Conservation (phyloP, 2,797 vertebrate genomes). For the Sebastes cheni region DNA sequence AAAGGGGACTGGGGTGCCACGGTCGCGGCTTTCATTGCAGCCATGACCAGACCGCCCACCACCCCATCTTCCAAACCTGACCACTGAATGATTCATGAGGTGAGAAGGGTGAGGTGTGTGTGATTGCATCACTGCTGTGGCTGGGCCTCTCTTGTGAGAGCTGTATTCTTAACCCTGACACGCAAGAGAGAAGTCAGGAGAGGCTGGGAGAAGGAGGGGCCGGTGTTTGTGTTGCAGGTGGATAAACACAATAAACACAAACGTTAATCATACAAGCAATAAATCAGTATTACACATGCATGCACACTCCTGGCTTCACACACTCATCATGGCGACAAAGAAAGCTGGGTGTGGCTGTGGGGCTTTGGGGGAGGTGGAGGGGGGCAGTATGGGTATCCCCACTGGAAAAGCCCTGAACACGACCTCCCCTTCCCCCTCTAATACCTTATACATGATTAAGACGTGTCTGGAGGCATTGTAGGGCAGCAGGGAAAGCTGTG, state of each 20-base stretch:
- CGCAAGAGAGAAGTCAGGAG: background rate
- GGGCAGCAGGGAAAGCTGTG: conserved; percentile 20
- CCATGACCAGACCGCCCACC: conserved; percentile 10
- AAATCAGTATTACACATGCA: conserved; percentile 43
- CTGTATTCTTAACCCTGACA: conserved; percentile 59
- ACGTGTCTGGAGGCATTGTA: conserved; percentile 31
- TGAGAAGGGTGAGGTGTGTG: conserved; percentile 18
- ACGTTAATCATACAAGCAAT: conserved; percentile 35
- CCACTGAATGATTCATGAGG: conserved; percentile 78
- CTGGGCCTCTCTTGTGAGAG: conserved; percentile 54
- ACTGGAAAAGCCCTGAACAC: conserved; percentile 61
- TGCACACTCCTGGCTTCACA: conserved; percentile 27
- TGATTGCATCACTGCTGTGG: conserved; percentile 65
- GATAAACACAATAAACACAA: conserved; percentile 2
- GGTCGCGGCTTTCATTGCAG: conserved; percentile 30
- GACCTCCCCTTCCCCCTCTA: conserved; percentile 38
- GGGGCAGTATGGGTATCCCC: conserved; percentile 57
- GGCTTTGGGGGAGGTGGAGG: background rate
- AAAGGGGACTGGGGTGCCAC: conserved; percentile 1
- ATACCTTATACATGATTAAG: conserved; percentile 65
- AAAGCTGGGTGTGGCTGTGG: conserved; percentile 57
- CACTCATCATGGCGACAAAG: conserved; percentile 45
- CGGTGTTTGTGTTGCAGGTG: conserved; percentile 26
- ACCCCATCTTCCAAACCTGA: conserved; percentile 1
- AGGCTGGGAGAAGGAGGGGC: background rate